These are phyloP conservation scores for Anguilla pacifica DNA, from an alignment of 2,797 vertebrate species.

Conservation along the genomic window DNA sequence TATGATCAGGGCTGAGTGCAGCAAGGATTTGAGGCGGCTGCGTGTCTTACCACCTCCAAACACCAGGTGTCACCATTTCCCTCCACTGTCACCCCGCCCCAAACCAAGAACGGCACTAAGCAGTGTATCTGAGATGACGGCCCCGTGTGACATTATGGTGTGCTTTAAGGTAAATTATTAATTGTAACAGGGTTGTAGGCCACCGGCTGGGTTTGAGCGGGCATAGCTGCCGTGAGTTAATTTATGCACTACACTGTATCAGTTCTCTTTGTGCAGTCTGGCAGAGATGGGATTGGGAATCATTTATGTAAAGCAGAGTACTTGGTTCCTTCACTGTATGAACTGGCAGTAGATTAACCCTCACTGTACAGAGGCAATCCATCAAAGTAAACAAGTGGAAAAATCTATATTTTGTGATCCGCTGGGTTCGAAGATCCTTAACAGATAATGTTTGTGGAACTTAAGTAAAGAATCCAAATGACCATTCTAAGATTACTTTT, in stretches of 20 bases:
- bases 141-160: neutral
- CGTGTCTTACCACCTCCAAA: neutral
- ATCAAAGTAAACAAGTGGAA: constrained; percentile 12
- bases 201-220: neutral
- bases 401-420: neutral
- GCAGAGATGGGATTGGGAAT: neutral
- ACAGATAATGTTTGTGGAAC: neutral
- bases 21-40: too few relatives aligned
- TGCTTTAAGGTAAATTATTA: neutral
- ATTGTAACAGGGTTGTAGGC: neutral
- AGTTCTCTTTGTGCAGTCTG: neutral
- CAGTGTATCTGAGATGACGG: neutral
- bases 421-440: neutral
- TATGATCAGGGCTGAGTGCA: neutral
- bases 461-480: neutral
- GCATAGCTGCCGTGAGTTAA: neutral
- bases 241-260: neutral
- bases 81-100: neutral
- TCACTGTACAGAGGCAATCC: neutral
- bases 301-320: constrained; percentile 6
- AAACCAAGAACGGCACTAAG: neutral
- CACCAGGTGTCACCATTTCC: constrained; percentile 2
- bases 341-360: neutral
- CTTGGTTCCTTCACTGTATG: neutral
- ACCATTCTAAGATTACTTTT: neutral